Evolutionary conservation across 1,140 invertebrate genomes (phyloP).

Genomic region (Ips nitidus): DNA sequence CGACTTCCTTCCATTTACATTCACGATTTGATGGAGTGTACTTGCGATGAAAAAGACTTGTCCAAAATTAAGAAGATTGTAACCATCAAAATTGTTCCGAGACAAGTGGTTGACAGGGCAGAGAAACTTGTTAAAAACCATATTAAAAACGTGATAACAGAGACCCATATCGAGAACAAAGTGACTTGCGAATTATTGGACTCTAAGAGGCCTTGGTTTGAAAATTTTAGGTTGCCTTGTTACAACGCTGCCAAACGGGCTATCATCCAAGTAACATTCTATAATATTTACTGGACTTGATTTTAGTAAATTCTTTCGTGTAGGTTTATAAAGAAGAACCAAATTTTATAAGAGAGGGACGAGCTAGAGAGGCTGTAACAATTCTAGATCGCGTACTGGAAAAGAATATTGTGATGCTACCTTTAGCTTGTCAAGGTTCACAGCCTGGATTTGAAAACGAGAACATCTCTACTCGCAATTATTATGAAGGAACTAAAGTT

Average conservation of each 20-base stretch:
- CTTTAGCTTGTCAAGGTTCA: slow-evolving; percentile 39
- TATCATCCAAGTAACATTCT: slow-evolving; percentile 43
- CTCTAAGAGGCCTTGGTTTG: slow-evolving; percentile 46
- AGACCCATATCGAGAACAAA: slow-evolving; percentile 44
- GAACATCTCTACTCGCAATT: slow-evolving; percentile 45
- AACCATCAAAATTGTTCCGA: slow-evolving; percentile 49
- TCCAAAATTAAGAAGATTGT: slow-evolving; percentile 46
- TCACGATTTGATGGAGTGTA: slow-evolving; percentile 45
- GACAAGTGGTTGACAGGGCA: slow-evolving; percentile 43
- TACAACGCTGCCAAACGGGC: slow-evolving; percentile 49
- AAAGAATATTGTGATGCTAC: slow-evolving; percentile 46
- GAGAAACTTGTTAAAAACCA: slow-evolving; percentile 37
- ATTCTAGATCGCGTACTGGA: slow-evolving; percentile 45
- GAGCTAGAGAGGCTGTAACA: slow-evolving; percentile 40
- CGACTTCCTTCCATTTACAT: slow-evolving; percentile 46
- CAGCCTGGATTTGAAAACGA: slow-evolving; percentile 47
- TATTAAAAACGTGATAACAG: slow-evolving; percentile 42
- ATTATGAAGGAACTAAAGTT: slow-evolving; percentile 50
- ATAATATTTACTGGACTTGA: too few species aligned
- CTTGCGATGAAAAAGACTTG: slow-evolving; percentile 46
- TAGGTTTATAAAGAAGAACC: slow-evolving; percentile 51
- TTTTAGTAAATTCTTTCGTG: not conserved
- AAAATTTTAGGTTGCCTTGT: slow-evolving; percentile 43
- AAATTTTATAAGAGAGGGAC: slow-evolving; percentile 49
- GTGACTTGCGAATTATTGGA: slow-evolving; percentile 42